Percentiles rank a stretch among this genome's conserved stretches.
Evolutionary conservation across 2,888 invertebrate genomes (phyloP).

Genomic region (Pyrrhosoma nymphula): DNA sequence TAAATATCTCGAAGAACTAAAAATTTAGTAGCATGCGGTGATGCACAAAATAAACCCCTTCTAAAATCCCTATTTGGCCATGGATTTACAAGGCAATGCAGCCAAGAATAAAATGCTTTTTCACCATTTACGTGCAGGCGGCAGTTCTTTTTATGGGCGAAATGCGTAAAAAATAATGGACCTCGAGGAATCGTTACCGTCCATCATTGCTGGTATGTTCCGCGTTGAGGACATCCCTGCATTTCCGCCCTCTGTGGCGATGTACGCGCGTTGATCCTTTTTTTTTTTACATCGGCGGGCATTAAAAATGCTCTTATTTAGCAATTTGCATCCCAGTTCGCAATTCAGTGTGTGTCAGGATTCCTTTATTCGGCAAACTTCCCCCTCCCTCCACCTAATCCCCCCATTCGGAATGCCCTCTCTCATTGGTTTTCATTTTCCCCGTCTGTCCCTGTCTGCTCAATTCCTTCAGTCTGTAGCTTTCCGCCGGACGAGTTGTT

Average conservation of each 20-base stretch:
- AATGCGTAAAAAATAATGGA: conserved; percentile 7
- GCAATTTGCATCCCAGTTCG: conserved; percentile 26
- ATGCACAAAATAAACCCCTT: neutral
- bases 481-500: no score
- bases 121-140: conserved; percentile 25
- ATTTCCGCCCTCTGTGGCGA: conserved; percentile 3
- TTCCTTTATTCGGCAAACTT: neutral
- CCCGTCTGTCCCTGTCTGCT: no score
- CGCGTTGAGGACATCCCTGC: neutral
- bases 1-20: neutral
- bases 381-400: neutral
- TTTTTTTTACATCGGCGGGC: conserved; percentile 28
- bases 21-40: neutral
- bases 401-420: neutral
- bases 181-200: conserved; percentile 16
- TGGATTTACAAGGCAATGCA: neutral
- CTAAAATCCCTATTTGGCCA: conserved; percentile 13
- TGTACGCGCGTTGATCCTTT: neutral
- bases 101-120: neutral
- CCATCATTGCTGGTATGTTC: neutral
- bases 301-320: conserved; percentile 44
- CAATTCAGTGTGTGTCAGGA: neutral
- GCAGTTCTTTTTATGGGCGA: neutral
- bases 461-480: no score
- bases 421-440: neutral